These are phyloP conservation scores for Sylvilagus bachmani DNA, from an alignment of 2,113 vertebrate genomes.

Conservation along the genomic window DNA sequence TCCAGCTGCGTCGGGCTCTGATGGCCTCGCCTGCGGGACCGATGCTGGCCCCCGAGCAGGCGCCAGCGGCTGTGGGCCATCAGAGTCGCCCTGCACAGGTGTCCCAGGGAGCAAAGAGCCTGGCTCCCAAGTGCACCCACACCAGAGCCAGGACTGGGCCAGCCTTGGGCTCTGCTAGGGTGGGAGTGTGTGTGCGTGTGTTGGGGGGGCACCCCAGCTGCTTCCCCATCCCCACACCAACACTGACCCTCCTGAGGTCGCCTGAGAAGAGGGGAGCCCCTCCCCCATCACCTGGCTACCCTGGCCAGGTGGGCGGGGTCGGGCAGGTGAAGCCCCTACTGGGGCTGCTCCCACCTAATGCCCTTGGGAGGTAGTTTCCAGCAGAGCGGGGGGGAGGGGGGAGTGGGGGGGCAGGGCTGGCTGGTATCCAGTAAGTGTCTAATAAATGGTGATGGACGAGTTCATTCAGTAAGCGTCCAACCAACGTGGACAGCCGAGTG, in stretches of 20 bases:
- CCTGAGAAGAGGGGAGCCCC: neutral
- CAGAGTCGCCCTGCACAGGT: accelerated
- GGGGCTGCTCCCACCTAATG: too few relatives aligned
- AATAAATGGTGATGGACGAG: neutral
- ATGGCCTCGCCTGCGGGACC: neutral
- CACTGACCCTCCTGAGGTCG: neutral
- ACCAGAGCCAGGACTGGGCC: neutral
- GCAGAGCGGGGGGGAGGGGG: too few relatives aligned
- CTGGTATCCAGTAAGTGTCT: neutral
- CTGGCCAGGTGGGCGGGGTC: neutral
- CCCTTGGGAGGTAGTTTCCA: too few relatives aligned
- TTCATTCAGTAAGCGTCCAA: neutral
- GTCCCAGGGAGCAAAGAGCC: neutral
- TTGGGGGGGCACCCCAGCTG: too few relatives aligned
- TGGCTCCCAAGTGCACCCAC: accelerated
- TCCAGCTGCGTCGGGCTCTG: too few relatives aligned
- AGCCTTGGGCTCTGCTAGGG: neutral
- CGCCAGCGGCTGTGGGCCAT: neutral
- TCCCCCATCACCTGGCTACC: neutral
- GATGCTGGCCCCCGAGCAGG: neutral
- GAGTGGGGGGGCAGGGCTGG: neutral
- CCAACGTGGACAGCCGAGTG: neutral
- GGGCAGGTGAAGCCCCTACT: neutral
- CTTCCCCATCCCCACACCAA: too few relatives aligned
- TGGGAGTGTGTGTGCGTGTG: too few relatives aligned